phyloP scores from a whole-genome alignment of 2,113 vertebrate genomes.

The Xenopus borealis region DNA sequence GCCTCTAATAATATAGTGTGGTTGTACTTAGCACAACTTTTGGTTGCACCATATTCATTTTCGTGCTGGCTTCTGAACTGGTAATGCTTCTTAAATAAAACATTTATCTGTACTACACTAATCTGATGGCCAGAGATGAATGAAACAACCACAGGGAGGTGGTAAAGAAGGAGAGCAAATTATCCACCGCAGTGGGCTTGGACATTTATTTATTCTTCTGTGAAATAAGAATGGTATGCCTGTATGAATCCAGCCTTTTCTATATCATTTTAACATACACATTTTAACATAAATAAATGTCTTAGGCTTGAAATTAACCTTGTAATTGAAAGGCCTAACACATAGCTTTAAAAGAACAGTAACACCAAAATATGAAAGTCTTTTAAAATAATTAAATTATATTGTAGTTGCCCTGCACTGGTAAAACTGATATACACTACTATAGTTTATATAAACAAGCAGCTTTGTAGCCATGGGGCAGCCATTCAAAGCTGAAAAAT shows the following conservation, averaged over 20 bases:
- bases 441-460: too few relatives aligned
- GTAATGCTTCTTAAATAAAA: neutral
- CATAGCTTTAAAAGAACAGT: too few relatives aligned
- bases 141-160: neutral
- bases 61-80: neutral
- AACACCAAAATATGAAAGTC: too few relatives aligned
- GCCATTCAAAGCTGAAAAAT: too few relatives aligned
- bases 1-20: slow-evolving; percentile 12
- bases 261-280: too few relatives aligned
- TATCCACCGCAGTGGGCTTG: neutral
- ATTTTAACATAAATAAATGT: slow-evolving; percentile 1
- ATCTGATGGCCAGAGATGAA: neutral
- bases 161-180: neutral
- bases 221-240: slow-evolving; percentile 21
- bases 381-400: too few relatives aligned
- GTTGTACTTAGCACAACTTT: neutral
- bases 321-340: neutral
- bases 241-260: neutral
- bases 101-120: neutral
- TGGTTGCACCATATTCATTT: neutral
- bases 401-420: too few relatives aligned
- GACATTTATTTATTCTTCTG: slow-evolving; percentile 5
- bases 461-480: too few relatives aligned
- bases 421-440: too few relatives aligned
- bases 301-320: neutral